These are phyloP conservation scores for Bombus confusus DNA, from an alignment of 1,140 invertebrate genomes.

Conservation along the genomic window DNA sequence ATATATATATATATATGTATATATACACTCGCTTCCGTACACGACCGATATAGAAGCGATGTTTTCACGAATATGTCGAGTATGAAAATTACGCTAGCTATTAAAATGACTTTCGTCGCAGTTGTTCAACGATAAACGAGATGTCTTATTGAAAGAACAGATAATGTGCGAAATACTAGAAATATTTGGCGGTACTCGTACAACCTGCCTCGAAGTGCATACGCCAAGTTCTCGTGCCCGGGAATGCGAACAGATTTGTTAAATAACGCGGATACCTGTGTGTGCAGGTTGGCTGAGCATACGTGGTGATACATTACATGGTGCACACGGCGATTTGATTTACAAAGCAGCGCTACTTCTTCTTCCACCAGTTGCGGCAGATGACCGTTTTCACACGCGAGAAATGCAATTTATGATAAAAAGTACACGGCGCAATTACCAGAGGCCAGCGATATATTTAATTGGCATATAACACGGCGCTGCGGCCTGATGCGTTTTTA, in stretches of 20 bases:
- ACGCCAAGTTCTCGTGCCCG: neutral
- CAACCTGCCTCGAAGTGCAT: neutral
- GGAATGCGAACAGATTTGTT: constrained; percentile 42
- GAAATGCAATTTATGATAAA: constrained; percentile 8
- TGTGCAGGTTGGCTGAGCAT: constrained; percentile 12
- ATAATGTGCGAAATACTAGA: neutral
- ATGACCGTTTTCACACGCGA: constrained; percentile 59
- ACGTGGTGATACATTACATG: neutral
- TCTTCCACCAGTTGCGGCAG: constrained; percentile 9
- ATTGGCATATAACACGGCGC: constrained; percentile 5
- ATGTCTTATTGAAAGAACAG: no score
- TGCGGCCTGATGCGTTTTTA: neutral
- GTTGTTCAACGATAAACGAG: neutral
- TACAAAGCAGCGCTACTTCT: constrained; percentile 47
- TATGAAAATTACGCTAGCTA: neutral
- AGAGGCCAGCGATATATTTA: neutral
- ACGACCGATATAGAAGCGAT: neutral
- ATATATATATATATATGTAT: neutral
- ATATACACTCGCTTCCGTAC: neutral
- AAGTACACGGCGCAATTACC: neutral
- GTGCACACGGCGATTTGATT: constrained; percentile 31
- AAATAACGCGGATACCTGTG: constrained; percentile 27
- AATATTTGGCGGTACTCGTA: constrained; percentile 7
- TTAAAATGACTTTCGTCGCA: neutral
- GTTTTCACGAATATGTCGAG: neutral